Evolutionary conservation across 1,140 invertebrate genomes (phyloP), one percentile per base, ranked within the genome.

Genomic region (Euwallacea similis): DNA sequence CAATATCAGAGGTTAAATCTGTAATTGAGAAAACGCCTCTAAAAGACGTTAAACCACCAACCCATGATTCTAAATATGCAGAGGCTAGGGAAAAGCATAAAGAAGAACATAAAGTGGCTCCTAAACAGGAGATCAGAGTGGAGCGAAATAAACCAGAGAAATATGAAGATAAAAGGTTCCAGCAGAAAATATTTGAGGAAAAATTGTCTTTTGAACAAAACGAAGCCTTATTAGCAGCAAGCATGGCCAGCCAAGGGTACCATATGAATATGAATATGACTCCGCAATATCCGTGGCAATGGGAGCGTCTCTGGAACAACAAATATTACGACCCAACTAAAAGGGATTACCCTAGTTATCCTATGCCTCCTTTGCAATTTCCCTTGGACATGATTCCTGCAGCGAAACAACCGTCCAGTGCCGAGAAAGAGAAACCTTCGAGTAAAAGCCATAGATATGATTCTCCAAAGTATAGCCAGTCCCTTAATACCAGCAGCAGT

Each of bases 201-300:
- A 78, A 79, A 72, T 43, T 71, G 2, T 42, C 73, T 15, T 76
- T 75, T 55, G 78, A 80, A 47, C 78, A 86, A 54, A 84, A 82
- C 66, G 85, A 87, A 63, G 75, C 72, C 54, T 68, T 86, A 9
- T 76, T 86, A 6, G 82, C 84, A 0, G 85, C 85, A 71, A 80
- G 84, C 0, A 85, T 88, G 79, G 87, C 88, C 74, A 85, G 87
- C 71, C 75, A 79, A 61, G 79, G 79, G 56, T 80, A 79, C 53
- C 76, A 77, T 42, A 72, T 72, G 71, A 72, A 72, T n/a, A 68
- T 72, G 65, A 71, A 71, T 42, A 71, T 86, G 10, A 81, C 85
- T 0, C 79, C 84, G 0, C 86, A 88, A 73, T 88, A 88, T 66
- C 88, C 87, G 83, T 85, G 87, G 73, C 83, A 84, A 6, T 89